Evolutionary conservation across 1,140 invertebrate genomes (phyloP), one percentile per base, ranked within the genome.

Genomic region (Proctacanthus coquilletti): DNA sequence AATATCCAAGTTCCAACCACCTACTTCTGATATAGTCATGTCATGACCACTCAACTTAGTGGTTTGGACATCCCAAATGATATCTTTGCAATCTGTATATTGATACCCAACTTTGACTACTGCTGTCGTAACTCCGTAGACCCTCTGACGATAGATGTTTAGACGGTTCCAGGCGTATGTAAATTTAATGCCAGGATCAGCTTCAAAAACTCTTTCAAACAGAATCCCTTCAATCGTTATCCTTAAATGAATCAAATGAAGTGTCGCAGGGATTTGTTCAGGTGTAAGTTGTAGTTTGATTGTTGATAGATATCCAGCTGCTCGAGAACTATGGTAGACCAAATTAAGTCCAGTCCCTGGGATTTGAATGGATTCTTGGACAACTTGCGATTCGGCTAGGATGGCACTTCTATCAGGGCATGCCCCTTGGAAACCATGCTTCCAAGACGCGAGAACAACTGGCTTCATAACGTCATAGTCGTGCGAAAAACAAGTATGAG

Each of bases 1-100:
- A 46, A 96, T 91, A 53, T 96, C 88, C 36, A 98, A 61, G 62
- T 95, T 95, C 93, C 93, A 97, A 5, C 87, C 88, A 2, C 91
- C 91, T 15, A 96, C 80, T 56, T 93, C 87, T 0, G 89, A 92
- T 21, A 95, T 94, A 36, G 84, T 86, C 79, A 96, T 88, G 54
- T 96, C 91, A 52, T 93, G 87, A 3, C 92, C 93, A 48, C 85
- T 89, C 21, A 96, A 60, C 53, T 92, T 93, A 0, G 88, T 93
- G 3, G 86, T 93, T 55, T 94, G 85, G 3, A 87, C 82, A 54
- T 93, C 88, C 91, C 91, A 96, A 46, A 95, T 88, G 11, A 92
- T 76, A 48, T 87, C 82, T 43, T 84, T 82, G 61, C 94, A 98
- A 46, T 87, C 84, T 15, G 70, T 79, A 53, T 97, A 96, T 55